These are phyloP conservation scores for Empis stercorea DNA, from an alignment of 2,888 invertebrate species.

Conservation along the genomic window DNA sequence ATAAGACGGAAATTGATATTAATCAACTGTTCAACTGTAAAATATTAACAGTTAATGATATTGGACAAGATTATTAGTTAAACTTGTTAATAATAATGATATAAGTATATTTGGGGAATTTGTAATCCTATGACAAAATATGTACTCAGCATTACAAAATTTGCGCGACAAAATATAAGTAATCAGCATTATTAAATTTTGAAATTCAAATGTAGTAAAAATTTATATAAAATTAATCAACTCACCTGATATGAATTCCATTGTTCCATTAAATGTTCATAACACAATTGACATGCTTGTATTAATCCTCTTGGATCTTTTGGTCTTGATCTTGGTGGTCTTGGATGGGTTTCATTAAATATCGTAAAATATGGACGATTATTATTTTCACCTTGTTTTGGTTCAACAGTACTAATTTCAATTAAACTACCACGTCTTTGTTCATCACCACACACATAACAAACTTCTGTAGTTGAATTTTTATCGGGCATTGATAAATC, in stretches of 20 bases:
- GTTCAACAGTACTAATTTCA: constrained; percentile 47
- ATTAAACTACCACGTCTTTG: constrained; percentile 69
- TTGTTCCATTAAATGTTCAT: constrained; percentile 73
- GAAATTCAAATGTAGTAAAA: too few relatives aligned
- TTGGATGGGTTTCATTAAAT: constrained; percentile 64
- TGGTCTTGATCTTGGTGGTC: constrained; percentile 72
- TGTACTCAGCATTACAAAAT: too few relatives aligned
- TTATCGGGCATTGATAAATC: constrained; percentile 88
- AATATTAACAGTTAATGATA: too few relatives aligned
- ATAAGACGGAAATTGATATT: too few relatives aligned
- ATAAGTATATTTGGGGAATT: too few relatives aligned
- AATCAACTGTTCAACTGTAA: too few relatives aligned
- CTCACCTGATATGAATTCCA: constrained; percentile 67
- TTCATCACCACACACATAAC: constrained; percentile 83
- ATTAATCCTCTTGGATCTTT: constrained; percentile 70
- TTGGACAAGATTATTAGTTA: too few relatives aligned
- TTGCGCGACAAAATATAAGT: too few relatives aligned
- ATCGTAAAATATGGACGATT: constrained; percentile 58
- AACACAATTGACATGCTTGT: constrained; percentile 72
- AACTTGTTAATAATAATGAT: too few relatives aligned
- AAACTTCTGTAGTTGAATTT: constrained; percentile 79
- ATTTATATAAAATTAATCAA: constrained; percentile 3
- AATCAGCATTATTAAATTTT: too few relatives aligned
- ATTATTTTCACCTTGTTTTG: constrained; percentile 24
- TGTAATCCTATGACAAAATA: too few relatives aligned